These are phyloP conservation scores for Urocyon cinereoargenteus DNA, from an alignment of 2,797 vertebrate genomes.

Conservation along the genomic window DNA sequence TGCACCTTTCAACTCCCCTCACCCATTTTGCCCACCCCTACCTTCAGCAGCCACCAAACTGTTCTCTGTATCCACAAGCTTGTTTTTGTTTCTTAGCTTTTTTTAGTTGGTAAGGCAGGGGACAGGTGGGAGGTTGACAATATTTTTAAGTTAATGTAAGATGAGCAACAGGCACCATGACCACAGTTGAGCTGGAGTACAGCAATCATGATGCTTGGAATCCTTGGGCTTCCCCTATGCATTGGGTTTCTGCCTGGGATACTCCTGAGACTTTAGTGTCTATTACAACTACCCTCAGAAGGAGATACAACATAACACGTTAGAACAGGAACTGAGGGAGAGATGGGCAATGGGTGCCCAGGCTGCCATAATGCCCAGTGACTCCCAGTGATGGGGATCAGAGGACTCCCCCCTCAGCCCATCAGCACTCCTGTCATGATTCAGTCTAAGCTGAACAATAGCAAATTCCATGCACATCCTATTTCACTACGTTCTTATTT, in stretches of 20 bases:
- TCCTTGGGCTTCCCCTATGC: background rate
- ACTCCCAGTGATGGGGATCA: background rate
- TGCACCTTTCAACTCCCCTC: background rate
- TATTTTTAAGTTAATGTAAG: background rate
- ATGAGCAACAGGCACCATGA: fast-evolving
- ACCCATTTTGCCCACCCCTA: background rate
- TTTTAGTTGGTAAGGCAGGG: too few species aligned
- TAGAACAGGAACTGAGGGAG: background rate
- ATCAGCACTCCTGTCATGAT: background rate
- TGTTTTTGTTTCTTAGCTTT: background rate
- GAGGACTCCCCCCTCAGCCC: background rate
- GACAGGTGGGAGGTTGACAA: background rate
- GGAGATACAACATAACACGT: background rate
- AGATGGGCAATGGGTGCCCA: fast-evolving
- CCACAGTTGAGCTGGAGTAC: background rate
- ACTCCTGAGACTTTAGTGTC: background rate
- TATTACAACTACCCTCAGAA: background rate
- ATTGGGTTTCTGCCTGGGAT: background rate
- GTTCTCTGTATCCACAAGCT: background rate
- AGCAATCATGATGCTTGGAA: background rate
- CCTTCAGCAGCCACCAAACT: background rate
- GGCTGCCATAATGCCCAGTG: background rate
- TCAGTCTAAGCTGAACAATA: background rate
- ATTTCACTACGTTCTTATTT: background rate
- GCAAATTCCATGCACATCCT: background rate